phyloP scores from a whole-genome alignment of 2,888 invertebrate species.

The Epicampocera succincta region DNA sequence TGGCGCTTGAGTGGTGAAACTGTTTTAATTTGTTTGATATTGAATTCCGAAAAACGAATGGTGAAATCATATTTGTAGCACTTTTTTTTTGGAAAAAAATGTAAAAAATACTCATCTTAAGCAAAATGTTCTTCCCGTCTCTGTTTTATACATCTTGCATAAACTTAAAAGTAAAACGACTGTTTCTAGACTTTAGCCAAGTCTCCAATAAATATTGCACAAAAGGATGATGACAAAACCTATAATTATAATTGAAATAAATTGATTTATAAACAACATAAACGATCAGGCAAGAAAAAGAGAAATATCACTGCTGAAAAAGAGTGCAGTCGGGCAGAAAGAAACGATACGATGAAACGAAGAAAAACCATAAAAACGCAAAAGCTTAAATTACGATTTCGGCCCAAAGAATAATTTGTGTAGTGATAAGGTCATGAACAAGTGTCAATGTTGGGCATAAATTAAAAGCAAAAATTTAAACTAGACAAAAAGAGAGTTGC shows the following conservation, averaged over 20 bases:
- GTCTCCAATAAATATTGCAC: not conserved
- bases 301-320: conserved; percentile 74
- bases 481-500: conserved; percentile 55
- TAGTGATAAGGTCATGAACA: conserved; percentile 69
- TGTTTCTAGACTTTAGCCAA: conserved; percentile 16
- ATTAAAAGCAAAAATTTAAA: conserved; percentile 31
- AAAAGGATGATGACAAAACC: conserved; percentile 59
- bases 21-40: too few species aligned
- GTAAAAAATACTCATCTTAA: too few species aligned
- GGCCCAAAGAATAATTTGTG: conserved; percentile 63
- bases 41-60: too few species aligned
- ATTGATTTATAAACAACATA: conserved; percentile 79
- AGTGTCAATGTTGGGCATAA: conserved; percentile 70
- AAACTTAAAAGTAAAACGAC: not conserved
- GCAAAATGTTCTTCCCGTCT: too few species aligned
- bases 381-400: conserved; percentile 66
- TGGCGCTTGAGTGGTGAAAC: too few species aligned
- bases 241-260: conserved; percentile 81
- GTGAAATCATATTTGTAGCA: too few species aligned
- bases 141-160: too few species aligned
- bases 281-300: conserved; percentile 71
- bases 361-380: not conserved
- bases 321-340: conserved; percentile 18
- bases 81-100: too few species aligned
- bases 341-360: conserved; percentile 3